A percentile compares a stretch with the other conserved stretches of the same genome.
These are phyloP conservation scores for Cheilosia urbana DNA, from an alignment of 2,888 invertebrate genomes.

Conservation along the genomic window DNA sequence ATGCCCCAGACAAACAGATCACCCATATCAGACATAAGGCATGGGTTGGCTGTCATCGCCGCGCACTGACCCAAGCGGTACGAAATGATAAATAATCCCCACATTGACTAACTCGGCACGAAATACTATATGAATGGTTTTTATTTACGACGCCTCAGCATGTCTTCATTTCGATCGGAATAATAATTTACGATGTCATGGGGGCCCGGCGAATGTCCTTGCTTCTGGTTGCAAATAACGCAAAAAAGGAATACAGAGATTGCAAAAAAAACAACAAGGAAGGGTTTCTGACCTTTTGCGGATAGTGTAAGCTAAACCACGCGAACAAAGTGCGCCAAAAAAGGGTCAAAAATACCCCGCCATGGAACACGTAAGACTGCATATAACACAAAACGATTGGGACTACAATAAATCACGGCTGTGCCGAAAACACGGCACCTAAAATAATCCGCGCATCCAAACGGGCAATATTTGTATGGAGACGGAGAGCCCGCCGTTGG, in stretches of 20 bases:
- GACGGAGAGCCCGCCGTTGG: constrained; percentile 19
- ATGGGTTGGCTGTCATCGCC: constrained; percentile 55
- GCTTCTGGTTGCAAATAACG: constrained; percentile 60
- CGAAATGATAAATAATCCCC: constrained; percentile 69
- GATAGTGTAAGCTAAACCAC: constrained; percentile 40
- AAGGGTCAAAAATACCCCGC: constrained; percentile 15
- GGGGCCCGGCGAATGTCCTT: constrained; percentile 58
- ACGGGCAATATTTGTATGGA: constrained; percentile 8
- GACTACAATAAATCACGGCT: constrained; percentile 60
- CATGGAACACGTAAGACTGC: constrained; percentile 31
- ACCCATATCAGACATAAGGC: constrained; percentile 24
- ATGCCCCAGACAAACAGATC: constrained; percentile 42
- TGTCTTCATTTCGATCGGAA: constrained; percentile 62
- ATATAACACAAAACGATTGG: constrained; percentile 27
- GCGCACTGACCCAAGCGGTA: constrained; percentile 25
- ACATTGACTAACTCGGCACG: constrained; percentile 66
- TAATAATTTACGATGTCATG: constrained; percentile 55
- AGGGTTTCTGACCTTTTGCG: constrained; percentile 23
- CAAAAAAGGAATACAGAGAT: constrained; percentile 18
- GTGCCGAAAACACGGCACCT: constrained; percentile 46
- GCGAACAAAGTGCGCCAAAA: constrained; percentile 67
- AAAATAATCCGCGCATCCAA: constrained; percentile 56
- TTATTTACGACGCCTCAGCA: constrained; percentile 65
- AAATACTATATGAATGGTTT: constrained; percentile 47
- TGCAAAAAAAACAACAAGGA: neutral